Evolutionary conservation across 64 coral and sea anemone species (phyloP).

Genomic region (Montipora foliosa): DNA sequence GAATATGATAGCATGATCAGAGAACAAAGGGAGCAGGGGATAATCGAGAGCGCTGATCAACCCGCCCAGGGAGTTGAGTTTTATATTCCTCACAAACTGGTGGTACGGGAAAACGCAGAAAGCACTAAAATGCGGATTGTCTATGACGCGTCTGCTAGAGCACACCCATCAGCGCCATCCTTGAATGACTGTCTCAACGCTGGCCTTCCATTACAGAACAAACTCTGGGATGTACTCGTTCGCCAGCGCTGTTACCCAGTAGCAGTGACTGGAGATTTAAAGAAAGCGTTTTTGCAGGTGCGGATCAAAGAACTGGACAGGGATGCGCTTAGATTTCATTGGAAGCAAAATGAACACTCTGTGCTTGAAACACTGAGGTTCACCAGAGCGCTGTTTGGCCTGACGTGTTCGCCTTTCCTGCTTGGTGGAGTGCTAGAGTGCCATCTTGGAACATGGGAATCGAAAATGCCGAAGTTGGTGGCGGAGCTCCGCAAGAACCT

Average conservation of each 20-base stretch:
- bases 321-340: conserved; percentile 18
- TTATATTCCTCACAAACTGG: too few species aligned
- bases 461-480: neutral
- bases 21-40: too few species aligned
- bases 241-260: neutral
- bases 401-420: conserved; percentile 22
- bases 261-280: neutral
- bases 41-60: too few species aligned
- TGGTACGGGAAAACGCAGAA: neutral
- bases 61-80: too few species aligned
- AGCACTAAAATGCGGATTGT: neutral
- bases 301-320: neutral
- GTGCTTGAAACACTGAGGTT: neutral
- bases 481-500: neutral
- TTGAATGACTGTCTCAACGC: conserved; percentile 24
- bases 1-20: too few species aligned
- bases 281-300: conserved; percentile 26
- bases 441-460: neutral
- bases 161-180: conserved; percentile 1
- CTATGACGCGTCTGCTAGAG: neutral
- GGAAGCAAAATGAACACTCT: conserved; percentile 20
- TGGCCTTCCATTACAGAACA: conserved; percentile 1
- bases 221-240: neutral
- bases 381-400: conserved; percentile 1
- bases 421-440: neutral